Percentiles rank a stretch among this genome's conserved stretches.
Evolutionary conservation across 2,888 invertebrate genomes (phyloP).

Genomic region (Ochropleura plecta): DNA sequence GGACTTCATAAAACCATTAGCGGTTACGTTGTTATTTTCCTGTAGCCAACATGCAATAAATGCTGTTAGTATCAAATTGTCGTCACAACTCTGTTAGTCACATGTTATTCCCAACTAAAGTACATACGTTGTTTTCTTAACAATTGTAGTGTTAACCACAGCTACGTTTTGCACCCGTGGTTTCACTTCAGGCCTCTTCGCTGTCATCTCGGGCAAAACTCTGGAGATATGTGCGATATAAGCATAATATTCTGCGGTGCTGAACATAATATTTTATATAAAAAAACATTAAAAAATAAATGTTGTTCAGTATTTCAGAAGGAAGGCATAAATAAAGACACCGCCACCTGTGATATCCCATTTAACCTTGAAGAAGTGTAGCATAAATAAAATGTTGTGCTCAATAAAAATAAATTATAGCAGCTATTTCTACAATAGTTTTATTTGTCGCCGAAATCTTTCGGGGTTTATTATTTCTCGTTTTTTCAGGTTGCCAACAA

Average conservation of each 20-base stretch:
- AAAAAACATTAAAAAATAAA: conserved; percentile 42
- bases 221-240: conserved; percentile 81
- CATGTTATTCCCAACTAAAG: conserved; percentile 67
- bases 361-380: conserved; percentile 45
- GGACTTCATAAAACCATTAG: not conserved
- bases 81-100: conserved; percentile 65
- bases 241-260: conserved; percentile 62
- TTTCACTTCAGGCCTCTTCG: conserved; percentile 78
- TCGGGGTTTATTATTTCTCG: not conserved
- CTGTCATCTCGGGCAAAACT: conserved; percentile 78
- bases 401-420: conserved; percentile 44
- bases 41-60: conserved; percentile 57
- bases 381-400: conserved; percentile 29
- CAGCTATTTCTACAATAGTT: conserved; percentile 23
- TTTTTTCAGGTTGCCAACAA: not conserved
- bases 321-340: conserved; percentile 33
- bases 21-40: conserved; percentile 31
- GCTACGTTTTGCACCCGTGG: conserved; percentile 74
- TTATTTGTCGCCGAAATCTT: not conserved
- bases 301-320: conserved; percentile 29
- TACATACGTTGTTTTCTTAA: conserved; percentile 83
- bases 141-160: conserved; percentile 76
- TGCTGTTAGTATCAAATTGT: conserved; percentile 63
- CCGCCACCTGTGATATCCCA: conserved; percentile 55
- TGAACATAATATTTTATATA: conserved; percentile 25